phyloP scores from a whole-genome alignment of 2,888 invertebrate genomes.

The Sinelater perroti region DNA sequence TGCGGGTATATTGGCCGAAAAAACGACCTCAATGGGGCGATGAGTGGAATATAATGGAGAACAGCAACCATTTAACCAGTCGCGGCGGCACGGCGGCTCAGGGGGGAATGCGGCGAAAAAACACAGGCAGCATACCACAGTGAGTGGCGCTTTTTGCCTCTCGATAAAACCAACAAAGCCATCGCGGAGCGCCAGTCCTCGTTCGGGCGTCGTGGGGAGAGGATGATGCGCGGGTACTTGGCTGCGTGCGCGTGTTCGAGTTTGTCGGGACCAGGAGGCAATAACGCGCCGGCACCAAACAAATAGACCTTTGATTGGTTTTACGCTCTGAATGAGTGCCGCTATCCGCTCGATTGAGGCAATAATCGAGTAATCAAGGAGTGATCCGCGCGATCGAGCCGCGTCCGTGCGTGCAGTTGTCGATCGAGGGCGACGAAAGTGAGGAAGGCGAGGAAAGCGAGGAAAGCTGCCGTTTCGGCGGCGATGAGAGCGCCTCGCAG shows the following conservation, averaged over 20 bases:
- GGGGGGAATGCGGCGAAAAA: conserved; percentile 27
- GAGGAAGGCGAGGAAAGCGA: too few relatives aligned
- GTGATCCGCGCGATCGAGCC: conserved; percentile 3
- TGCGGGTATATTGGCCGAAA: conserved; percentile 10
- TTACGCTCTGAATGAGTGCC: conserved; percentile 10
- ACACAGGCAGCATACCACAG: conserved; percentile 27
- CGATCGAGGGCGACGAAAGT: too few relatives aligned
- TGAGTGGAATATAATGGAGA: conserved; percentile 23
- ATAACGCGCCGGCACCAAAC: neutral
- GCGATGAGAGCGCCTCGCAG: neutral
- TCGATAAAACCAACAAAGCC: conserved; percentile 30
- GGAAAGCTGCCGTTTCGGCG: neutral
- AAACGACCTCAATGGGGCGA: conserved; percentile 20
- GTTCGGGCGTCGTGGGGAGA: neutral
- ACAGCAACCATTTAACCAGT: conserved; percentile 25
- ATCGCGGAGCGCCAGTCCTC: conserved; percentile 20
- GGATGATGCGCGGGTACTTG: neutral
- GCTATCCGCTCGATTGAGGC: conserved; percentile 11
- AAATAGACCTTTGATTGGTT: conserved; percentile 9
- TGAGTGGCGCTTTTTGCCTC: conserved; percentile 27
- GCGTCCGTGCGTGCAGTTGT: neutral
- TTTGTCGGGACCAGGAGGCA: neutral
- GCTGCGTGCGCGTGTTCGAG: neutral
- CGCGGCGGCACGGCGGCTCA: conserved; percentile 14
- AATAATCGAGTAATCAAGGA: conserved; percentile 11